phyloP scores from a whole-genome alignment of 2,113 vertebrate species.

The Megaceryle maxima region DNA sequence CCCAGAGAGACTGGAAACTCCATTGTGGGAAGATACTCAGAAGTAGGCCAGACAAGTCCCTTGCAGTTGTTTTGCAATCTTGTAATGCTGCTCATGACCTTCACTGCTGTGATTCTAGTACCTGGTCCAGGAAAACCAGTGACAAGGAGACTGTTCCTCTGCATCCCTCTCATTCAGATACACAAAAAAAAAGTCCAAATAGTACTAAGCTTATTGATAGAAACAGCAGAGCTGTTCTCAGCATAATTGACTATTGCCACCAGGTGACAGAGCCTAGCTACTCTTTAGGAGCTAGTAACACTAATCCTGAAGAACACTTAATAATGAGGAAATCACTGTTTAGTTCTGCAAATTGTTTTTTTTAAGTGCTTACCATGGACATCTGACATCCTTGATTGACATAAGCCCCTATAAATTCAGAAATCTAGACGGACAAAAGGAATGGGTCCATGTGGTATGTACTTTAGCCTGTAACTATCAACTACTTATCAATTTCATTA shows the following conservation, averaged over 20 bases:
- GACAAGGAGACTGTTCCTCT: not conserved
- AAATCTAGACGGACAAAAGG: constrained; percentile 90
- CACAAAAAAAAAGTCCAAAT: not conserved
- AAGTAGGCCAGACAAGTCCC: not conserved
- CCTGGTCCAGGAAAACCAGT: not conserved
- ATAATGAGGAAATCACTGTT: constrained; percentile 15
- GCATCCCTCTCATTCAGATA: not conserved
- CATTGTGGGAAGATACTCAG: not conserved
- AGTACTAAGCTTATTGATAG: not conserved
- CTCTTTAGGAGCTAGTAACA: not conserved
- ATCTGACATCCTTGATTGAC: constrained; percentile 93
- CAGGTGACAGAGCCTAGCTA: not conserved
- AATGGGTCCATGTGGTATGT: constrained; percentile 98
- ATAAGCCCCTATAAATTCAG: constrained; percentile 98
- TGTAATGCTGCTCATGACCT: not conserved
- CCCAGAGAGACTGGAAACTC: not conserved
- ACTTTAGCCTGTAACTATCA: constrained; percentile 8
- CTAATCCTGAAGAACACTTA: not conserved
- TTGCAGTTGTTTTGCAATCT: not conserved
- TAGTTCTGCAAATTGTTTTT: constrained; percentile 66
- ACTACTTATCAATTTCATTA: not conserved
- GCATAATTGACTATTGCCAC: not conserved
- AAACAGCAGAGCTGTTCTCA: not conserved
- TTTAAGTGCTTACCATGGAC: constrained; percentile 92
- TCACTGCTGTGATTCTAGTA: not conserved